Evolutionary conservation across 2,797 vertebrate species (phyloP), one percentile per base, ranked within the genome.

Genomic region (Acropternis orthonyx): DNA sequence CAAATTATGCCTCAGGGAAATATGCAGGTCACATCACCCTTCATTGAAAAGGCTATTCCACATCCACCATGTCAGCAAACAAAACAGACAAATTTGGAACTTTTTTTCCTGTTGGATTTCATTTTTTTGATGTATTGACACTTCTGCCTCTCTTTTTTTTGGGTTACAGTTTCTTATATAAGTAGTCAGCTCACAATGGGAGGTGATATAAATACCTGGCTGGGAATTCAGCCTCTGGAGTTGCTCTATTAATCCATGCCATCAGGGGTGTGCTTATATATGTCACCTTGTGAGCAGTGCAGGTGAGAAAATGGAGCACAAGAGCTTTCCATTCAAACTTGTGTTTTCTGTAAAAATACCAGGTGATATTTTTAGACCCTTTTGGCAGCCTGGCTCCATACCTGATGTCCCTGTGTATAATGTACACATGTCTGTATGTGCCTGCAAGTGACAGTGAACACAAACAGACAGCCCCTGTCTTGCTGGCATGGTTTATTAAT

Each of bases 131-230:
- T 90, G 46, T 63, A 66, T 68, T 93, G 88, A 51, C 62, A 51
- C 17, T 36, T 74, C 24, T 68, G 61, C 58, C 27, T 66, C 11
- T 77, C 19, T 23, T 9, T 13, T 56, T 91, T 91, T 26, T 36
- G 85, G 58, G 62, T 90, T 90, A n/a, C 34, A 11, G 27, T 55
- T 94, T 84, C 85, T 66, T 66, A 15, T n/a, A 14, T 59, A 32
- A 77, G 49, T 37, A 24, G 36, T 62, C 68, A 65, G 56, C 85
- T 85, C 78, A 55, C 78, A 78, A 36, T 58, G 88, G 80, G 69
- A 94, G 85, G 41, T 23, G 88, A 72, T 93, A 78, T 52, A 96
- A 96, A 95, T 95, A 90, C 82, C 93, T 95, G 91, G 46, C 44
- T 74, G 36, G 73, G 46, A 94, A 2, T 59, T 90, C 73, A 59